Evolutionary conservation across 2,113 vertebrate species (phyloP).

Genomic region (Pyxicephalus adspersus): DNA sequence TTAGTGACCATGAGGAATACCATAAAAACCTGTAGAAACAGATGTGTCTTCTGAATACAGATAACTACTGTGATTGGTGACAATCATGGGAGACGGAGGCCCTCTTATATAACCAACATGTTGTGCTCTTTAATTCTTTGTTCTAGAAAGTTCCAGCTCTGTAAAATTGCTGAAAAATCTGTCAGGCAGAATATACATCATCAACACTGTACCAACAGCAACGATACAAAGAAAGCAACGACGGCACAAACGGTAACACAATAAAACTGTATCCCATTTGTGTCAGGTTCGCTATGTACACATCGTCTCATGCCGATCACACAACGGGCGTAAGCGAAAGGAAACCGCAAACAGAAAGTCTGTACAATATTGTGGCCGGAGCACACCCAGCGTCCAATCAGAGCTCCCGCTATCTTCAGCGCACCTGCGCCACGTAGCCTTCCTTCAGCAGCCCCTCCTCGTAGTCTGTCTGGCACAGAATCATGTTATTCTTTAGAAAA

Average conservation of each 20-base stretch:
- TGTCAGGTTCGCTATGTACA: conserved; percentile 98
- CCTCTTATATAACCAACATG: conserved; percentile 49
- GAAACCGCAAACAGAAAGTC: conserved; percentile 69
- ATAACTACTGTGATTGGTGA: too few relatives aligned
- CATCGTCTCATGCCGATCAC: conserved; percentile 91
- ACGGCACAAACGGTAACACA: conserved; percentile 89
- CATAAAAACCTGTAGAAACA: too few relatives aligned
- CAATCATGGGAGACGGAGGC: too few relatives aligned
- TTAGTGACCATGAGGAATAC: too few relatives aligned
- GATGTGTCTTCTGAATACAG: too few relatives aligned
- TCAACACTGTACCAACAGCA: conserved; percentile 83
- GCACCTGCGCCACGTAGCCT: conserved; percentile 93
- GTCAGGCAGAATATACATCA: conserved; percentile 80
- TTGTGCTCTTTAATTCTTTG: conserved; percentile 75
- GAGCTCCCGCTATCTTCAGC: conserved; percentile 80
- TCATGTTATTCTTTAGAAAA: conserved; percentile 99
- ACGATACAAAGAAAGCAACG: conserved; percentile 81
- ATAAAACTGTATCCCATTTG: conserved; percentile 99
- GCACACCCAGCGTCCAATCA: conserved; percentile 77
- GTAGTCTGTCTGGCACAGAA: conserved; percentile 98
- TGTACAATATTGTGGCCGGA: conserved; percentile 81
- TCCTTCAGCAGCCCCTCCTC: conserved; percentile 99
- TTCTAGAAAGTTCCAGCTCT: conserved; percentile 82
- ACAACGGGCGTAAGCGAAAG: conserved; percentile 79
- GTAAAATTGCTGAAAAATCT: conserved; percentile 80